Percentiles rank a stretch among this genome's conserved stretches.
Conservation (phyloP, 2,113 vertebrate species). For the Sprattus sprattus region DNA sequence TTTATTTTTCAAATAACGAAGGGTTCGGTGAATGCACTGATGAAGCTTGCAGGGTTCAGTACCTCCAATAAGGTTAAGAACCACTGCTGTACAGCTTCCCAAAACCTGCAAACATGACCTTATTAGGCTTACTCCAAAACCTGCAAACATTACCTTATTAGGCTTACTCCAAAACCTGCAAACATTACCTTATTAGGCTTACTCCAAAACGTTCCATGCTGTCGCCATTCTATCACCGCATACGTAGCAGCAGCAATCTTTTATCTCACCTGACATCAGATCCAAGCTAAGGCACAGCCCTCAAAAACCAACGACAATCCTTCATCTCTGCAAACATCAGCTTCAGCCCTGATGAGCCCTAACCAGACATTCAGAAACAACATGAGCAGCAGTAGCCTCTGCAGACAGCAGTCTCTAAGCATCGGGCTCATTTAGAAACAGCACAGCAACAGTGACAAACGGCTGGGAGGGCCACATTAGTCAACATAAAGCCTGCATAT, state of each 20-base stretch:
- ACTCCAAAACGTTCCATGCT: background rate
- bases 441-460: constrained; percentile 51
- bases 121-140: background rate
- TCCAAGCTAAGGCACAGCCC: background rate
- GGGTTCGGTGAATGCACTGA: too few relatives aligned
- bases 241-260: background rate
- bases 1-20: too few relatives aligned
- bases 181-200: background rate
- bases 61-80: too few relatives aligned
- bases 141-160: background rate
- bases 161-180: background rate
- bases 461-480: constrained; percentile 51
- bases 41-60: too few relatives aligned
- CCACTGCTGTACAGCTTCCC: background rate
- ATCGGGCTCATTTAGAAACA: constrained; percentile 25
- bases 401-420: background rate
- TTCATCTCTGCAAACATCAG: background rate
- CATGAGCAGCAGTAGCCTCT: background rate
- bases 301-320: background rate
- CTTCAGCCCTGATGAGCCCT: background rate
- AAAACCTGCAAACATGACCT: background rate
- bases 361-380: background rate
- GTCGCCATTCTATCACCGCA: background rate
- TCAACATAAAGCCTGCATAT: constrained; percentile 51
- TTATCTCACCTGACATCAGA: background rate